These are phyloP conservation scores for Meloidogyne floridensis DNA, from an alignment of 1,140 invertebrate species.

Conservation along the genomic window DNA sequence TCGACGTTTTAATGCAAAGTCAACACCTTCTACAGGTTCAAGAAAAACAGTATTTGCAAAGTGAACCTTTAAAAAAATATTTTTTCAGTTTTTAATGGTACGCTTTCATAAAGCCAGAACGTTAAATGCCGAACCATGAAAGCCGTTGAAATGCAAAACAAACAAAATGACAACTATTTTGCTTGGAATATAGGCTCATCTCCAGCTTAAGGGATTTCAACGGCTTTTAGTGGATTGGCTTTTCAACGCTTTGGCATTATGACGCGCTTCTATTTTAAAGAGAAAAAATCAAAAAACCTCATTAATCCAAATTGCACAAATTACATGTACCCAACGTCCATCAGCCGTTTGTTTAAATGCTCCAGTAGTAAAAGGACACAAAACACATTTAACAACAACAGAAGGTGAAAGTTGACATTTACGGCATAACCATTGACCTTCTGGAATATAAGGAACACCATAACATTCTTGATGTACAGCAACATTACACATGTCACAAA, in stretches of 20 bases:
- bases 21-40: slow-evolving; percentile 93
- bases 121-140: no score
- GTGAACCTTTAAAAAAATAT: slow-evolving; percentile 40
- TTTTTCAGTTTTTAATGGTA: not conserved
- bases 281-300: slow-evolving; percentile 70
- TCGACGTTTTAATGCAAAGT: slow-evolving; percentile 88
- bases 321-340: slow-evolving; percentile 94
- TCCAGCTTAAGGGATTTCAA: no score
- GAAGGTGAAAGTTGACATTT: slow-evolving; percentile 92
- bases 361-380: slow-evolving; percentile 96
- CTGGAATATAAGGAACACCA: slow-evolving; percentile 96
- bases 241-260: no score
- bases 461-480: slow-evolving; percentile 80
- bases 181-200: no score
- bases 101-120: no score
- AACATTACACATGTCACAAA: slow-evolving; percentile 80
- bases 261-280: no score
- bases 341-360: slow-evolving; percentile 98
- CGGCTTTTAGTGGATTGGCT: no score
- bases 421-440: slow-evolving; percentile 96
- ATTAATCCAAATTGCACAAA: slow-evolving; percentile 97
- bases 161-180: no score
- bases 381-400: slow-evolving; percentile 87
- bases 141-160: no score
- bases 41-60: slow-evolving; percentile 55